Base-by-base conservation (phyloP, 2,113 vertebrate species). In the Poeciliopsis occidentalis region DNA sequence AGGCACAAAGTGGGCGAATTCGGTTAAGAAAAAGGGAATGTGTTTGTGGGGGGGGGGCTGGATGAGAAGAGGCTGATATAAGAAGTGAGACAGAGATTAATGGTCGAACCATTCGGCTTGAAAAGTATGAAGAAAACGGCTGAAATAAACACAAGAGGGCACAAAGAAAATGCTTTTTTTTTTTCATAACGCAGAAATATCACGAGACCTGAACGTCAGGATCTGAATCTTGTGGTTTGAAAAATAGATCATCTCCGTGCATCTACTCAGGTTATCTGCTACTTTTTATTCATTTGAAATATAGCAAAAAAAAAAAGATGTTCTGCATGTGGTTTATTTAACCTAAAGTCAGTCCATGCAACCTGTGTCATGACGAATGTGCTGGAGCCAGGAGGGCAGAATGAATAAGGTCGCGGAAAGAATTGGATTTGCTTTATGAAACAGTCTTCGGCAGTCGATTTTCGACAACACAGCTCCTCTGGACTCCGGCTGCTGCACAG, bases 111-210 rank as follows among this genome's bases (percentile, higher is more conserved):
- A 73, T 41, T 67, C 62, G 11, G 64, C 41, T 65, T 3, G 24
- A 51, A 66, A 72, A 76, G 79, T 64, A 71, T 79, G 75, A 87
- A 76, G 69, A 84, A 84, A 87, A 76, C 44, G 84, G 75, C 47
- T 76, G 61, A 78, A 60, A 68, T 22, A 31, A 64, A 76, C 61
- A 73, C 44, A 74, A 54, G 37, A 13, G 44, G 51, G 61, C 2
- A 51, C 26, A 12, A 60, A 65, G 68, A 69, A 67, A 78, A 30
- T 26, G 51, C 4, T 17, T 5, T 0, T 4, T 17, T 47, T 31
- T 72, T 65, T 67, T 65, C 75, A 66, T 71, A 64, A 19, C 17
- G 17, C 44, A 47, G 44, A 37, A 29, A 37, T 37, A 37, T 37
- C 10, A 37, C 0, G 34, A 47, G 5, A 47, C 17, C 5, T 19